phyloP scores from a whole-genome alignment of 2,888 invertebrate species.

The Nymphalis polychloros region DNA sequence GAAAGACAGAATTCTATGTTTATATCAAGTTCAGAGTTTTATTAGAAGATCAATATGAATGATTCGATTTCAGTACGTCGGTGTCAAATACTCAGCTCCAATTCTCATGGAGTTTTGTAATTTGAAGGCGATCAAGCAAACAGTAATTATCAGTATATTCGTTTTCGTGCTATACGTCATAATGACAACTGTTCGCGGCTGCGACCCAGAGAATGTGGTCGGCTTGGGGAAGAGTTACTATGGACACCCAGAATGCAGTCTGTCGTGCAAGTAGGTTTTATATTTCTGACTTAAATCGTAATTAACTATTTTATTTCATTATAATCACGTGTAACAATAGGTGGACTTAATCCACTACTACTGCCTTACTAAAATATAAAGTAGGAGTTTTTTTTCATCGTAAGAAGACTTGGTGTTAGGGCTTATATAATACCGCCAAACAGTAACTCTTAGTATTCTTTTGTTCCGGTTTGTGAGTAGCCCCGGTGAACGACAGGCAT shows the following conservation, averaged over 20 bases:
- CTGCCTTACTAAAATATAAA: no score
- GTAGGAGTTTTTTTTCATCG: no score
- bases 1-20: no score
- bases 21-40: background rate
- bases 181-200: slow-evolving; percentile 29
- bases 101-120: slow-evolving; percentile 33
- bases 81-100: slow-evolving; percentile 40
- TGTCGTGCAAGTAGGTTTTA: slow-evolving; percentile 42
- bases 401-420: no score
- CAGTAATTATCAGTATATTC: slow-evolving; percentile 32
- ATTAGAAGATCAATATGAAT: background rate
- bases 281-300: background rate
- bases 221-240: slow-evolving; percentile 36
- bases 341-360: no score
- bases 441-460: no score
- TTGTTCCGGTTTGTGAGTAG: no score
- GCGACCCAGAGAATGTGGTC: slow-evolving; percentile 39
- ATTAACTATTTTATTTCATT: background rate
- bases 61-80: slow-evolving; percentile 39
- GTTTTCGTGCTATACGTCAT: slow-evolving; percentile 29
- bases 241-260: slow-evolving; percentile 41
- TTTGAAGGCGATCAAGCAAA: slow-evolving; percentile 31
- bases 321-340: no score
- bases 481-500: no score
- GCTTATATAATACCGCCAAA: no score